Evolutionary conservation across 2,797 vertebrate genomes (phyloP), one percentile per base, ranked within the genome.

Genomic region (Chiroxiphia lanceolata): DNA sequence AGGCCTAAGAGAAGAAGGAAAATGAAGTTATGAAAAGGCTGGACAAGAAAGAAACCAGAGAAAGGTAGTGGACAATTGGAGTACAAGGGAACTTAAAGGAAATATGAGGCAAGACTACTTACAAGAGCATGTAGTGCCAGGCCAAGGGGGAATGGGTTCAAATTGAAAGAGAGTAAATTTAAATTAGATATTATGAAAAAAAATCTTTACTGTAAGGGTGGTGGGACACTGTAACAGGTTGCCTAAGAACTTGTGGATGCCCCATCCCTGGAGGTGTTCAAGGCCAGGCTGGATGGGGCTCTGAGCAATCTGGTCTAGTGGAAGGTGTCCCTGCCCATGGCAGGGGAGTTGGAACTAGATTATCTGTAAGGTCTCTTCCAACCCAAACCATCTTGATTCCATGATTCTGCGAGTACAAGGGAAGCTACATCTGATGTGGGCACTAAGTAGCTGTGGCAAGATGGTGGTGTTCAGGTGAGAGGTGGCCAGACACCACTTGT

Each of bases 381-480:
- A 47, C 8, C 21, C 59, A 67, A 67, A 23, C 21, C 59, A 17
- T 27, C 65, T 38, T 15, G 18, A 54, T 14, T 63, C 36, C 71
- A n/a, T 3, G 38, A 40, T 14, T 23, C 38, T 14, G 51, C 2
- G 45, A 31, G 44, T 34, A 59, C 51, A 65, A 16, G 21, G 25
- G 19, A 68, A 17, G 68, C 13, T 9, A 31, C 13, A 15, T 1
- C 31, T 53, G 45, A 27, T 1, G 29, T 10, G 61, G 26, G 29
- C 20, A 21, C 11, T 10, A 13, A 59, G 15, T 26, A 42, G 13
- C 54, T 29, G 31, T 0, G 11, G 6, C 34, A 74, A 56, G 22
- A 42, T 27, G 70, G 48, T 18, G 22, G 15, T 4, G 4, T 0
- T 25, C 13, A n/a, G 1, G 36, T 0, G 15, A 14, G 10, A 34